Base-by-base conservation (phyloP, 1,140 invertebrate genomes). In the Aricia agestis region DNA sequence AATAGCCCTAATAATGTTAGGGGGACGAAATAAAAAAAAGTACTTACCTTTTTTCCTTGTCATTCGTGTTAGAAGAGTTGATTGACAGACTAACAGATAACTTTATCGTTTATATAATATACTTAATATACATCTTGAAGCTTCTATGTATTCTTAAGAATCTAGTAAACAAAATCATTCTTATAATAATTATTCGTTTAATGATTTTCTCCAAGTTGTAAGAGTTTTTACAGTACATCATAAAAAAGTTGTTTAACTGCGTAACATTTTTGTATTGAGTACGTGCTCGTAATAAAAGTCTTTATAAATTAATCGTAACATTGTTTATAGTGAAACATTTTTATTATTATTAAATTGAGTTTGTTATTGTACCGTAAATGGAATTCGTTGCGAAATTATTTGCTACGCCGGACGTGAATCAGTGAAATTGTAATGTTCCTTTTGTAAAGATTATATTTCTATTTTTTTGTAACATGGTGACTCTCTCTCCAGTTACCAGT, bases 301-400 rank as follows among this genome's bases (percentile, higher is more conserved):
- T 52, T 52, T 13, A 52, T 52, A 52, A 52, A 52, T 52, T 52
- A 52, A 52, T 52, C 45, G 45, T 52, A 52, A 52, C 45, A 52
- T 52, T 52, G 11, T 52, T 52, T 52, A 52, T 52, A 52, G 45
- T 52, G 2, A 45, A 45, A 45, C 45, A 52, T 52, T 52, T 52
- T 52, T 52, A 52, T 52, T 52, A 15, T 52, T 52, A 52, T 52
- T 52, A 52, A 52, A 52, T 52, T 15, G 45, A 52, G 45, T 52
- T 52, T 52, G 45, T 13, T 52, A 52, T 52, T 52, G 45, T 52
- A 52, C 13, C 10, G 13, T 52, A 52, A 52, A 52, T 52, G 45
- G 45, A 52, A 52, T 52, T 52, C 45, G 45, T 52, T 15, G 13
- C 0, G 11, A 52, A 52, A 52, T 52, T 52, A 36, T 52, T 52